A percentile compares a stretch with the other conserved stretches of the same genome.
These are phyloP conservation scores for Lutraria rhynchaena DNA, from an alignment of 1,140 invertebrate genomes.

Conservation along the genomic window DNA sequence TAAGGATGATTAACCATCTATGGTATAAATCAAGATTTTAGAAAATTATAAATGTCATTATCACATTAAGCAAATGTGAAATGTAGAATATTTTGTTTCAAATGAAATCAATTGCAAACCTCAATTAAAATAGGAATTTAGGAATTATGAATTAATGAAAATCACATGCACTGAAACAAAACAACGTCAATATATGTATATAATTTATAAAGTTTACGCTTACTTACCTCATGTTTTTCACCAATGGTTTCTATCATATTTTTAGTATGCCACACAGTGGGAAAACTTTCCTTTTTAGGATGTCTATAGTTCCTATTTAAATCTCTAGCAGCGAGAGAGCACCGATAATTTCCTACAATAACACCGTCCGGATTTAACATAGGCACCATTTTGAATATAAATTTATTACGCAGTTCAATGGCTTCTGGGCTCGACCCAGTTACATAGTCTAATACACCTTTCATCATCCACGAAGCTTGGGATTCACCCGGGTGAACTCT, in stretches of 20 bases:
- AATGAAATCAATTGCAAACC: no score
- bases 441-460: constrained; percentile 80
- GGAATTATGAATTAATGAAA: no score
- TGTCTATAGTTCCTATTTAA: constrained; percentile 81
- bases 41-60: no score
- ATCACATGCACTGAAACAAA: no score
- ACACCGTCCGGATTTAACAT: constrained; percentile 83
- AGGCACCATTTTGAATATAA: constrained; percentile 87
- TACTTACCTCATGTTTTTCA: constrained; percentile 74
- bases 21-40: no score
- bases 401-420: constrained; percentile 74
- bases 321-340: constrained; percentile 79
- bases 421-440: constrained; percentile 74
- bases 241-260: constrained; percentile 74
- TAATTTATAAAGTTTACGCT: no score
- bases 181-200: no score
- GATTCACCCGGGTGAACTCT: constrained; percentile 82
- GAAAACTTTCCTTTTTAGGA: constrained; percentile 79
- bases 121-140: no score
- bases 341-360: constrained; percentile 82
- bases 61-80: no score
- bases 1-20: no score
- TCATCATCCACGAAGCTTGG: constrained; percentile 82
- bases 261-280: constrained; percentile 77
- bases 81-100: no score